phyloP scores from a whole-genome alignment of 2,797 vertebrate species.

The Brachymystax lenok region DNA sequence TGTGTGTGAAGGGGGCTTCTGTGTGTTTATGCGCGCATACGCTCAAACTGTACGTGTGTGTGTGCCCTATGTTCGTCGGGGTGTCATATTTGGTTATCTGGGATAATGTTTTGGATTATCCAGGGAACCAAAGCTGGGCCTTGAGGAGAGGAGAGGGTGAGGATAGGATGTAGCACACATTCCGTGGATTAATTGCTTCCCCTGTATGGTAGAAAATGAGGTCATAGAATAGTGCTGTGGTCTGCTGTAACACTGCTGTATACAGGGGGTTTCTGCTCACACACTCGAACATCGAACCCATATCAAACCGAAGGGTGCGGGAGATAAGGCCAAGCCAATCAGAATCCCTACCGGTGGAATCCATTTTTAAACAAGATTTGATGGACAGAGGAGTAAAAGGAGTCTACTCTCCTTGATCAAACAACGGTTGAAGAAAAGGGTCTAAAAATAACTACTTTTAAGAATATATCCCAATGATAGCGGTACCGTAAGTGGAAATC shows the following conservation, averaged over 20 bases:
- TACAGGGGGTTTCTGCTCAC: background rate
- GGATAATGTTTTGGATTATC: slow-evolving; percentile 52
- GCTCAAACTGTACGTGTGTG: background rate
- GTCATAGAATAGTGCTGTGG: too few species aligned
- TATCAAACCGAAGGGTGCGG: background rate
- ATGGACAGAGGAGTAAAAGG: background rate
- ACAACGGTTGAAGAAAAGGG: background rate
- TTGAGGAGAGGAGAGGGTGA: slow-evolving; percentile 31
- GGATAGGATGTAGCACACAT: too few species aligned
- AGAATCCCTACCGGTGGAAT: slow-evolving; percentile 30
- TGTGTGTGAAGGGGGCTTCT: too few species aligned
- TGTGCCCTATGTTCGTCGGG: slow-evolving; percentile 32
- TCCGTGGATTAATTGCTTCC: too few species aligned
- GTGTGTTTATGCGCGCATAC: background rate
- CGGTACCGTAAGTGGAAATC: background rate
- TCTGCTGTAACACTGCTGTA: too few species aligned
- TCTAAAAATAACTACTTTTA: background rate
- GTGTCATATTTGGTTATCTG: slow-evolving; percentile 44
- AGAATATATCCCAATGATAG: too few species aligned
- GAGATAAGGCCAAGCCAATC: slow-evolving; percentile 11
- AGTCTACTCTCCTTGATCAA: too few species aligned
- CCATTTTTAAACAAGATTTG: slow-evolving; percentile 47
- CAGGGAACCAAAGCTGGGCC: slow-evolving; percentile 47
- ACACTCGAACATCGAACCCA: slow-evolving; percentile 37
- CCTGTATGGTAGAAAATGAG: too few species aligned